Percentiles rank a stretch among this genome's conserved stretches.
phyloP scores from a whole-genome alignment of 2,888 invertebrate species.

The Eucriotettix oculatus region DNA sequence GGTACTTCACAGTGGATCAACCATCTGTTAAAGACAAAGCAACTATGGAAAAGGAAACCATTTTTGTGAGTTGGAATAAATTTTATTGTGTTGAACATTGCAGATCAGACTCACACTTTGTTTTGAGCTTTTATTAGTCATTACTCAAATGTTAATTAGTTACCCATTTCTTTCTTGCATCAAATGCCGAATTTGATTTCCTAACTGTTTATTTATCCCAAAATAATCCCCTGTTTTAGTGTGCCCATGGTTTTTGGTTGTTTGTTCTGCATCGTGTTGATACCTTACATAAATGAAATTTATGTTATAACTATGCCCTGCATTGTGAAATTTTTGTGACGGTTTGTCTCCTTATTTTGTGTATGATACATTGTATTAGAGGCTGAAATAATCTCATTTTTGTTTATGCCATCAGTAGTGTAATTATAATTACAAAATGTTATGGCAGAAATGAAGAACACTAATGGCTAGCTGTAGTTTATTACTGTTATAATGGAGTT shows the following conservation, averaged over 20 bases:
- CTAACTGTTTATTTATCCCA: background rate
- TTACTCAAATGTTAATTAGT: background rate
- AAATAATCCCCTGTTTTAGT: background rate
- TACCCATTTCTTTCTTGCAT: background rate
- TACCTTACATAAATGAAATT: no score
- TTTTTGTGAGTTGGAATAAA: background rate
- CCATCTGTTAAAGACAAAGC: background rate
- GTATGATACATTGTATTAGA: no score
- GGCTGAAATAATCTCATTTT: no score
- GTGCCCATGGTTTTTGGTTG: background rate
- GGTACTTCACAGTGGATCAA: background rate
- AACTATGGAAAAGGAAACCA: background rate
- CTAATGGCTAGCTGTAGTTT: no score
- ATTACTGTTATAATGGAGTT: no score
- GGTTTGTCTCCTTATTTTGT: no score
- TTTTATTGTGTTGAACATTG: background rate
- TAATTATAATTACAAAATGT: no score
- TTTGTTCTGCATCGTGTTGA: no score
- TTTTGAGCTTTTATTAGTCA: background rate
- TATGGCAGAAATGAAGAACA: no score
- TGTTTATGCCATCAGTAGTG: no score
- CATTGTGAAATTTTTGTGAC: no score
- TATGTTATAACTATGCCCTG: no score
- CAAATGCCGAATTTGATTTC: background rate
- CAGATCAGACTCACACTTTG: background rate